Evolutionary conservation across 2,888 invertebrate species (phyloP).

Genomic region (Tinea trinotella): DNA sequence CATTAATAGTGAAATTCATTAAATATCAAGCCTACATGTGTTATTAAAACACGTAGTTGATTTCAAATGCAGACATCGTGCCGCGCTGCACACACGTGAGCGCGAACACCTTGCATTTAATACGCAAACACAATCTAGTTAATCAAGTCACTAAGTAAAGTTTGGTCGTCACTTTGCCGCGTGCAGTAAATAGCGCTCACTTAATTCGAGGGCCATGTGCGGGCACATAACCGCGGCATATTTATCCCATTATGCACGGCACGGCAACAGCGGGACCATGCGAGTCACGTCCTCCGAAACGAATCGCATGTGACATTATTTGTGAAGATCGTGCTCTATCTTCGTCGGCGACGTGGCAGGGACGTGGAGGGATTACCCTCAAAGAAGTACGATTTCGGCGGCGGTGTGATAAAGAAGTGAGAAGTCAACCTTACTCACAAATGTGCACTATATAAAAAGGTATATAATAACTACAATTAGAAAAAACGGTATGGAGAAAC

Average conservation of each 20-base stretch:
- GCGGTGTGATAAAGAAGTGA: conserved; percentile 68
- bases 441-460: background rate
- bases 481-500: background rate
- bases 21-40: background rate
- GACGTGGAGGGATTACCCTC: conserved; percentile 70
- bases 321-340: conserved; percentile 74
- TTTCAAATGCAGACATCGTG: conserved; percentile 29
- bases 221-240: conserved; percentile 67
- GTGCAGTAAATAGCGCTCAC: conserved; percentile 62
- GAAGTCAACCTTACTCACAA: conserved; percentile 34
- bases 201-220: conserved; percentile 69
- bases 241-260: conserved; percentile 66
- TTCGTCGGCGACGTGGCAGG: conserved; percentile 68
- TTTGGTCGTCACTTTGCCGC: conserved; percentile 29
- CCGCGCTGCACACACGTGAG: conserved; percentile 21
- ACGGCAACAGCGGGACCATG: conserved; percentile 63
- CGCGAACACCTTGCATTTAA: conserved; percentile 38
- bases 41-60: conserved; percentile 26
- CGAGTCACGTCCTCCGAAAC: conserved; percentile 70
- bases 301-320: conserved; percentile 74
- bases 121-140: conserved; percentile 55
- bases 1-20: background rate
- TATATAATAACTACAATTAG: background rate
- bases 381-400: conserved; percentile 71
- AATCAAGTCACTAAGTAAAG: conserved; percentile 46